Evolutionary conservation across 2,113 vertebrate species (phyloP).

Genomic region (Aix galericulata): DNA sequence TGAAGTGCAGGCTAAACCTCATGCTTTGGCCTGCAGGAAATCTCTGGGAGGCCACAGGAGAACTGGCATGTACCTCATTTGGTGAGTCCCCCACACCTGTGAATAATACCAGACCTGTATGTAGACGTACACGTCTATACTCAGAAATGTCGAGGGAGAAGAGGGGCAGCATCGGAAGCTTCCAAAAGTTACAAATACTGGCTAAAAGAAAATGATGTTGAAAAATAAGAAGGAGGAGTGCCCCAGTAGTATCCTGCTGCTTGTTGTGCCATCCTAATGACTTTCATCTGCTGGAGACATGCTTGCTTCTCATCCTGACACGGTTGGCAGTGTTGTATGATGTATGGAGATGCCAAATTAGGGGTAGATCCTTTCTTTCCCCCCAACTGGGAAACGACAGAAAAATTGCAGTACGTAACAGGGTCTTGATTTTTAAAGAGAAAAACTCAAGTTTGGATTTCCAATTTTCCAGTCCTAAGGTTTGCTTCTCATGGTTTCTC

Average conservation of each 20-base stretch:
- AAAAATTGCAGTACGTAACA: neutral
- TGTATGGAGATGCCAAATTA: neutral
- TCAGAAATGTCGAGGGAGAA: neutral
- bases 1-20: neutral
- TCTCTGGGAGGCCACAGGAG: neutral
- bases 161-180: neutral
- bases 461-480: neutral
- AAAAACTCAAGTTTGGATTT: neutral
- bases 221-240: conserved; percentile 6
- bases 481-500: neutral
- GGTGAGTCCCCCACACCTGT: neutral
- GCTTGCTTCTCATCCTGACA: neutral
- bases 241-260: neutral
- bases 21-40: neutral
- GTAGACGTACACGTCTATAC: neutral
- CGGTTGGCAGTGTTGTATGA: neutral
- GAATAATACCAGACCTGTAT: neutral
- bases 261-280: neutral
- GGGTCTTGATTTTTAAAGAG: neutral
- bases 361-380: neutral
- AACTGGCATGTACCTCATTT: neutral
- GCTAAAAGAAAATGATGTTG: neutral
- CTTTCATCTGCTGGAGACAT: neutral
- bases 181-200: neutral
- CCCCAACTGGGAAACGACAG: neutral